Base-by-base conservation (phyloP, 2,113 vertebrate species). In the Chloroceryle aenea region DNA sequence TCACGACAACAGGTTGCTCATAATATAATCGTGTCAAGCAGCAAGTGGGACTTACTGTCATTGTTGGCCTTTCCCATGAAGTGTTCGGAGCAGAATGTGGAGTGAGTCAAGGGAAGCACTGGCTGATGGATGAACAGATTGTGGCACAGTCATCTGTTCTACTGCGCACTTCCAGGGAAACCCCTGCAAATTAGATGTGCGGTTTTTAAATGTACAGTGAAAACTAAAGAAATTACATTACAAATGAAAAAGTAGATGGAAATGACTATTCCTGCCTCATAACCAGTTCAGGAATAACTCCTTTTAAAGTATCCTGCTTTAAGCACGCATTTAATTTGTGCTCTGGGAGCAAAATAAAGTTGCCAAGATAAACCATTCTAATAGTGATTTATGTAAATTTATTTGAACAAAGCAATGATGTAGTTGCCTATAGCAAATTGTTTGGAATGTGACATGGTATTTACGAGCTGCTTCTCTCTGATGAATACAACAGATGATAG, bases 341-440 rank as follows among this genome's bases (percentile, higher is more conserved):
- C 87, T 98, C 96, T 98, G 97, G 96, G 97, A 98, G 84, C 94
- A 97, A 98, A 98, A 96, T 97, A 93, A 97, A 97, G 94, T 97
- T 98, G 94, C 93, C 87, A 92, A 95, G 93, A 96, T 97, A 97
- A 97, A 97, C 94, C 95, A 97, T 91, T 97, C 93, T 97, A 97
- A 98, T 98, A 98, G 96, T 97, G 96, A 98, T 97, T 97, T 97
- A 97, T 98, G 97, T 97, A 97, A 97, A 97, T 98, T 96, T 98
- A 97, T 98, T 97, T 98, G 97, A 97, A 97, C 95, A 97, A 95
- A 97, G 91, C 96, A 95, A 88, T 93, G 86, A 91, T 98, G 91
- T 96, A 93, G 93, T 97, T 97, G 97, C 97, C 97, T 97, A 95
- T 97, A 97, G 97, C 96, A 96, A 98, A 95, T 97, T 96, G 95